These are phyloP conservation scores for Phylloscopus trochilus DNA, from an alignment of 2,113 vertebrate genomes.

Conservation along the genomic window DNA sequence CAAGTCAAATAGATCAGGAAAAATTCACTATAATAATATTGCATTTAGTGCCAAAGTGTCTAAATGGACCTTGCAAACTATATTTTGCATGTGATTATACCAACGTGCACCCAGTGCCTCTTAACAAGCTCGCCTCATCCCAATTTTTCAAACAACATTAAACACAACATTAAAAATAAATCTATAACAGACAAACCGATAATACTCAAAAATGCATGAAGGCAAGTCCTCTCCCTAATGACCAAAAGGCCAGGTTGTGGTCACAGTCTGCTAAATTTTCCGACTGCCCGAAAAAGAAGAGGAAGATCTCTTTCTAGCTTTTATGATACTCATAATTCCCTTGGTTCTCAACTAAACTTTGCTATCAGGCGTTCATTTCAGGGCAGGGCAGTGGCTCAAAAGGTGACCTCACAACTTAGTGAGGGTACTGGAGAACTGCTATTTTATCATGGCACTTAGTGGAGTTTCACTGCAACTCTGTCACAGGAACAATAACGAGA, in stretches of 20 bases:
- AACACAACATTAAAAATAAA: constrained; percentile 32
- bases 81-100: not conserved
- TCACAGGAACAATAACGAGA: not conserved
- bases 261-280: not conserved
- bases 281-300: not conserved
- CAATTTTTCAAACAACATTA: constrained; percentile 38
- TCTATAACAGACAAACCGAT: not conserved
- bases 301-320: not conserved
- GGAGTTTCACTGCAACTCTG: not conserved
- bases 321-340: not conserved
- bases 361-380: not conserved
- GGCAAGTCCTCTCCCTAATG: not conserved
- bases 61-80: constrained; percentile 15
- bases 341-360: not conserved
- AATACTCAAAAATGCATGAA: not conserved
- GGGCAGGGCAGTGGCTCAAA: not conserved
- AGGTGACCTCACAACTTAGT: not conserved
- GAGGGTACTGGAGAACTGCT: not conserved
- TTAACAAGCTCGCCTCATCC: not conserved
- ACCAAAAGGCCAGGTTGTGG: not conserved
- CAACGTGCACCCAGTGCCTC: not conserved
- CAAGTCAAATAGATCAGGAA: constrained; percentile 12
- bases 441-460: not conserved
- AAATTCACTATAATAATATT: not conserved
- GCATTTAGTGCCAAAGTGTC: constrained; percentile 2